Conservation (phyloP, 1,140 invertebrate species). For the Galendromus occidentalis region DNA sequence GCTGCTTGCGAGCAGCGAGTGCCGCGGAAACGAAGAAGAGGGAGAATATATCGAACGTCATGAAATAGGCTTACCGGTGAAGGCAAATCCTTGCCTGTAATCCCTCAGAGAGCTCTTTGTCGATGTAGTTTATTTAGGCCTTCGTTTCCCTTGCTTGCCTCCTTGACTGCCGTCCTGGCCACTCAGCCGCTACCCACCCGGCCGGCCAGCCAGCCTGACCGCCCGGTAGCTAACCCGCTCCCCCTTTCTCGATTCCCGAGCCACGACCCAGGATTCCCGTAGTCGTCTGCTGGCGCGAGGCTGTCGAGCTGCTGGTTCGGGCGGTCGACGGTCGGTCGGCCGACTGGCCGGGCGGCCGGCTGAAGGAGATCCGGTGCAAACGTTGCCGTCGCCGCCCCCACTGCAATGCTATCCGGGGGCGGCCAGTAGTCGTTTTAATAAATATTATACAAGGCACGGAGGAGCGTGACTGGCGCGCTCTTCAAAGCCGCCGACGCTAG, state of each 20-base stretch:
- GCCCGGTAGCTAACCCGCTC: too few species aligned
- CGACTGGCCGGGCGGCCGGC: not conserved
- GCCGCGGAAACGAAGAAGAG: not conserved
- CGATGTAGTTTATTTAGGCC: conserved; percentile 11
- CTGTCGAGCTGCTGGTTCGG: too few species aligned
- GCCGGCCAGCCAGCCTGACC: too few species aligned
- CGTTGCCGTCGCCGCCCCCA: not conserved
- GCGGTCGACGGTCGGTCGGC: not conserved
- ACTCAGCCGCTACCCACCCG: too few species aligned
- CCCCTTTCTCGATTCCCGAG: too few species aligned
- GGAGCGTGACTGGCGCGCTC: too few species aligned
- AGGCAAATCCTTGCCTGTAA: conserved; percentile 7
- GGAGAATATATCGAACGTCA: conserved; percentile 11
- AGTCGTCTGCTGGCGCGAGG: too few species aligned
- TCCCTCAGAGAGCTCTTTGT: conserved; percentile 9
- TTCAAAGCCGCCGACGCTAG: too few species aligned
- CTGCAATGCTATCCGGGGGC: not conserved
- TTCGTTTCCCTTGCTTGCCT: not conserved
- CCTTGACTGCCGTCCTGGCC: not conserved
- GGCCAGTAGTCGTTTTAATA: not conserved
- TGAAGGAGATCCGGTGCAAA: not conserved
- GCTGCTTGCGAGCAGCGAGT: not conserved
- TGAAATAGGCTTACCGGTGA: conserved; percentile 9
- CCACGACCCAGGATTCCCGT: too few species aligned
- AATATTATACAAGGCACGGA: conserved; percentile 3